Percentiles rank a stretch among this genome's conserved stretches.
Conservation (phyloP, 2,797 vertebrate genomes). For the Sebastes matsubarae region DNA sequence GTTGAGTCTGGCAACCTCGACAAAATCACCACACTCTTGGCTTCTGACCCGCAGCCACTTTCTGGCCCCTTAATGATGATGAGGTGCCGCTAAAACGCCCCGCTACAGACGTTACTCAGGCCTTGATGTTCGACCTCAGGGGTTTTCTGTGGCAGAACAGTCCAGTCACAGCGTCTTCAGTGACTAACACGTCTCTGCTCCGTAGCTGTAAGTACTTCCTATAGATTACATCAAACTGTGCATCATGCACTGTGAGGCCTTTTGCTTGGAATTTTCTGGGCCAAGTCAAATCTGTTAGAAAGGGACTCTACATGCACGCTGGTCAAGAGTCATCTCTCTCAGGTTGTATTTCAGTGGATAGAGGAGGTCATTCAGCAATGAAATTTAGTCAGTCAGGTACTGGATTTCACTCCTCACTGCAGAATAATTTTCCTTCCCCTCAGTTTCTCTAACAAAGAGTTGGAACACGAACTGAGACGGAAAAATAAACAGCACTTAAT, state of each 20-base stretch:
- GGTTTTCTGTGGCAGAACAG: slow-evolving; percentile 17
- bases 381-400: background rate
- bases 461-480: background rate
- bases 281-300: background rate
- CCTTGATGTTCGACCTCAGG: slow-evolving; percentile 7
- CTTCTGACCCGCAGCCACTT: slow-evolving; percentile 11
- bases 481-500: background rate
- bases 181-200: background rate
- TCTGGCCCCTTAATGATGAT: slow-evolving; percentile 40
- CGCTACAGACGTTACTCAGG: background rate
- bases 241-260: background rate
- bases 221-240: slow-evolving; percentile 16
- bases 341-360: background rate
- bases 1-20: slow-evolving; percentile 9
- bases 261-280: background rate
- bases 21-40: slow-evolving; percentile 18
- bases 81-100: slow-evolving; percentile 10
- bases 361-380: background rate
- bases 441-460: background rate
- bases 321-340: background rate
- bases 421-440: background rate
- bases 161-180: slow-evolving; percentile 7
- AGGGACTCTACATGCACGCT: background rate
- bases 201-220: slow-evolving; percentile 5
- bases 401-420: background rate